These are phyloP conservation scores for Trypoxylus dichotomus DNA, from an alignment of 1,140 invertebrate species.

Conservation along the genomic window DNA sequence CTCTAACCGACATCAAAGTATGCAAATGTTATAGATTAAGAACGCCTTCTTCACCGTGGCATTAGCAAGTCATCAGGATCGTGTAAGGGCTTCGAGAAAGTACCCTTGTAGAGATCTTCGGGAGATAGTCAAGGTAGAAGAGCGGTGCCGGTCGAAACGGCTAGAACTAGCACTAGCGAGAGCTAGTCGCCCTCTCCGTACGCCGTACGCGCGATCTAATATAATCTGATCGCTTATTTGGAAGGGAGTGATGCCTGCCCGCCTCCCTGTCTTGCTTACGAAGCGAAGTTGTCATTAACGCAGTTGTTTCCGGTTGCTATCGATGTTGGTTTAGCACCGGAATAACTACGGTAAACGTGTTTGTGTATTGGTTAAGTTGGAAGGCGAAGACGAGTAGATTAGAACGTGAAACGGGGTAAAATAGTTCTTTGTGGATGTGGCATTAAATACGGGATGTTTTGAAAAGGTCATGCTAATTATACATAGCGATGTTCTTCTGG, in stretches of 20 bases:
- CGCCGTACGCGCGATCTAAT: not conserved
- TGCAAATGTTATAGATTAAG: constrained; percentile 18
- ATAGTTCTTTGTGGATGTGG: too few relatives aligned
- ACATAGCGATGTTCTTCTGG: too few relatives aligned
- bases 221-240: constrained; percentile 14
- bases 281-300: constrained; percentile 18
- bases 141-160: not conserved
- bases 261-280: not conserved
- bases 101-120: constrained; percentile 23
- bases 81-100: constrained; percentile 19
- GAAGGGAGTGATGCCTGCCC: not conserved
- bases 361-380: not conserved
- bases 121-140: not conserved
- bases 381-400: too few relatives aligned
- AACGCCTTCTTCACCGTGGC: constrained; percentile 13
- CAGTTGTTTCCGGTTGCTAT: constrained; percentile 6
- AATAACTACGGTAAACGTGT: not conserved
- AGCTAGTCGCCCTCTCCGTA: not conserved
- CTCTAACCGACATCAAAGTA: constrained; percentile 27
- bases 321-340: not conserved
- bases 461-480: too few relatives aligned
- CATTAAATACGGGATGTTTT: too few relatives aligned
- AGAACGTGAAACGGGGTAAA: not conserved
- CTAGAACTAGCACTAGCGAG: not conserved
- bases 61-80: constrained; percentile 25